phyloP scores from a whole-genome alignment of 2,797 vertebrate species.

The Natrix natrix region DNA sequence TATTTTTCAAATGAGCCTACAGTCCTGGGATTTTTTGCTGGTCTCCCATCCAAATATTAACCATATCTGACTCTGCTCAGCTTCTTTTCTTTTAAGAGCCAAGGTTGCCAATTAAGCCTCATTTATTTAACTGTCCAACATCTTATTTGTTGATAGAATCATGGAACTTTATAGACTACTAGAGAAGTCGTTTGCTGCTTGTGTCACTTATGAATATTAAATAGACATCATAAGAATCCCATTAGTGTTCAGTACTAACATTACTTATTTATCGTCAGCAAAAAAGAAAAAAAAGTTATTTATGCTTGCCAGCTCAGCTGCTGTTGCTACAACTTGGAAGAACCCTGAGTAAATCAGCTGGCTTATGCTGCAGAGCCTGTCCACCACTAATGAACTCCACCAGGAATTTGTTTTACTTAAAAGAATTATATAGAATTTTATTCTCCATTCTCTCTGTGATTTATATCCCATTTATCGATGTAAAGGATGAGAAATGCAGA shows the following conservation, averaged over 20 bases:
- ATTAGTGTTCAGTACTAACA: neutral
- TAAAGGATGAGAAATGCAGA: slow-evolving; percentile 53
- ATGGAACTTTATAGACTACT: neutral
- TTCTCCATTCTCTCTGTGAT: slow-evolving; percentile 50
- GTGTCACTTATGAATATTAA: neutral
- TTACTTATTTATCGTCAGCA: neutral
- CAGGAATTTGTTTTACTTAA: slow-evolving; percentile 57
- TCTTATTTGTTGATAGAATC: neutral
- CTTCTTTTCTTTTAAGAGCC: neutral
- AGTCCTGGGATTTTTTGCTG: neutral
- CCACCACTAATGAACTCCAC: slow-evolving; percentile 66
- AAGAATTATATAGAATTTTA: slow-evolving; percentile 45
- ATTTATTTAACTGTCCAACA: neutral
- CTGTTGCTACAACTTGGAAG: slow-evolving; percentile 50
- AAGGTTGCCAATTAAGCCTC: neutral
- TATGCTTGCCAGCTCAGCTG: slow-evolving; percentile 35
- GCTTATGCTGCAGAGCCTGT: slow-evolving; percentile 51
- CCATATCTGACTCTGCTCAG: neutral
- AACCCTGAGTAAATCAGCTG: slow-evolving; percentile 47
- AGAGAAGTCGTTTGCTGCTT: neutral
- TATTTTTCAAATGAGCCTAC: neutral
- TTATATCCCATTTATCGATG: slow-evolving; percentile 52
- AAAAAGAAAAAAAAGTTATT: neutral
- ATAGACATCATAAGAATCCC: neutral
- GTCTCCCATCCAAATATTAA: neutral